Conservation (phyloP, 2,113 vertebrate species). For the Aramus guarauna region DNA sequence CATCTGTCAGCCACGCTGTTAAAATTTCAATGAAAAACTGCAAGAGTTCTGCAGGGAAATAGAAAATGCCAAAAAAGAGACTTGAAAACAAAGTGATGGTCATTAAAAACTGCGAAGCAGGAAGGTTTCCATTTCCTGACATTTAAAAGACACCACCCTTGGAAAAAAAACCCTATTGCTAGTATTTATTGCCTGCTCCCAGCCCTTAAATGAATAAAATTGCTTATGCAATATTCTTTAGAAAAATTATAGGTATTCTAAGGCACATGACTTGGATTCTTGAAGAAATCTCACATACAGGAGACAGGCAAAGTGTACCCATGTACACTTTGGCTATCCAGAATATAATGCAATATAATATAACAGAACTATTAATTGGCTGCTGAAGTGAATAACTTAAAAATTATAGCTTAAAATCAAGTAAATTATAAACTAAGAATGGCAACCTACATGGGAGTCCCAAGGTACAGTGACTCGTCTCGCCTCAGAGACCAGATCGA, state of each 20-base stretch:
- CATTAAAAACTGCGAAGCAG: slow-evolving; percentile 62
- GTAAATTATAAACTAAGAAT: not conserved
- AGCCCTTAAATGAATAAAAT: not conserved
- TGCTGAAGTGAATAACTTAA: not conserved
- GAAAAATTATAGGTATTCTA: not conserved
- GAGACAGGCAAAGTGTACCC: not conserved
- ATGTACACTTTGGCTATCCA: not conserved
- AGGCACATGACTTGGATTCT: not conserved
- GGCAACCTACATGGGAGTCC: not conserved
- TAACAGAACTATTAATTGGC: not conserved
- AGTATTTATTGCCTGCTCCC: not conserved
- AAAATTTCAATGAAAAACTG: not conserved
- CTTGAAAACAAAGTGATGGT: slow-evolving; percentile 11
- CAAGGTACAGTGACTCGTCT: not conserved
- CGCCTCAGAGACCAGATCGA: not conserved
- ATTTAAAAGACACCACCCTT: slow-evolving; percentile 65
- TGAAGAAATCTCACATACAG: not conserved
- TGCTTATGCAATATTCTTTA: not conserved
- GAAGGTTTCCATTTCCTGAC: slow-evolving; percentile 75
- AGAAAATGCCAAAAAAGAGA: not conserved
- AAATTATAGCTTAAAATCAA: not conserved
- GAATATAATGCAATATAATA: not conserved
- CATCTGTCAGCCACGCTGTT: slow-evolving; percentile 6
- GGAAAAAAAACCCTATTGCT: not conserved
- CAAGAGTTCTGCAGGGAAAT: not conserved